Evolutionary conservation across 2,888 invertebrate genomes (phyloP).

Genomic region (Cataglyphis albicans): DNA sequence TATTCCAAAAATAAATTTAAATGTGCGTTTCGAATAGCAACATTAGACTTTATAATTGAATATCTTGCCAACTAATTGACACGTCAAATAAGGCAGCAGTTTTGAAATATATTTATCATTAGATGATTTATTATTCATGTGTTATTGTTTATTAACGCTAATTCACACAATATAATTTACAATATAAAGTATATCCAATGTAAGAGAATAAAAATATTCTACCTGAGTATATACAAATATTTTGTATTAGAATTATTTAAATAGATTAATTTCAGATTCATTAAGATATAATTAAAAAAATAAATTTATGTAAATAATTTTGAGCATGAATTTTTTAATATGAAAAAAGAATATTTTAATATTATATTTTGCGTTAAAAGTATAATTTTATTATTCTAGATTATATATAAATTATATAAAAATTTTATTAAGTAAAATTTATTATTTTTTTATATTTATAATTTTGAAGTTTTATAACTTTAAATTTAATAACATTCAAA

Average conservation of each 20-base stretch:
- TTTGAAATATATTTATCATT: background rate
- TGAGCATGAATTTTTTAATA: background rate
- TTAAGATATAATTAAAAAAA: background rate
- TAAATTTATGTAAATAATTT: background rate
- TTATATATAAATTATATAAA: background rate
- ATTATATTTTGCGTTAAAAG: background rate
- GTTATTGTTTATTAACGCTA: background rate
- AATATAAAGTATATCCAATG: background rate
- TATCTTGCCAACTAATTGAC: slow-evolving; percentile 1
- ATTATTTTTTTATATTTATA: background rate
- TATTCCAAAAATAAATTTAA: slow-evolving; percentile 9
- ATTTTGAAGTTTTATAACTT: background rate
- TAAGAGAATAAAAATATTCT: background rate
- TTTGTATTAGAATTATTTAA: background rate
- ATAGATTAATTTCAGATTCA: background rate
- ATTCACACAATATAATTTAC: background rate
- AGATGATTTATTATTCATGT: background rate
- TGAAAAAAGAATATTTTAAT: background rate
- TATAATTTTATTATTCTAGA: background rate
- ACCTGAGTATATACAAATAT: slow-evolving; percentile 21
- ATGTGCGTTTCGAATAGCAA: background rate
- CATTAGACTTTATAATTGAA: background rate
- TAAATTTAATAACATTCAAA: background rate
- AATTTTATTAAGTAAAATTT: background rate
- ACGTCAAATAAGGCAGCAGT: background rate